Base-by-base conservation (phyloP, 2,888 invertebrate genomes). In the Biston stratarius region DNA sequence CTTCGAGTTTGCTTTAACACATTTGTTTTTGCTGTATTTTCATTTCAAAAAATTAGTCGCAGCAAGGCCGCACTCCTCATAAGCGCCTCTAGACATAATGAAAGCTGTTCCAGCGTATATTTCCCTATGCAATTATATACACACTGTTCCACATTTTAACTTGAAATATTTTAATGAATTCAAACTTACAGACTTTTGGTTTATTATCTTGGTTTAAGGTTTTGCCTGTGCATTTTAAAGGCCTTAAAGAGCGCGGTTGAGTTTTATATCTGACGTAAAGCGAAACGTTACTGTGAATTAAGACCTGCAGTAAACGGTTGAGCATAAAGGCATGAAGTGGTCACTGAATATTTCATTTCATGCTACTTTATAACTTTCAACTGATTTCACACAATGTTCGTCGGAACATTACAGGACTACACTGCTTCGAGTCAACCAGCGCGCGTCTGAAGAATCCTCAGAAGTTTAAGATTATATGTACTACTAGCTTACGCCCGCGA, bases 51-150 rank as follows among this genome's bases (percentile, higher is more conserved):
- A 5, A 65, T 74, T 73, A 73, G 67, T 34, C 68, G 67, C 45
- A 73, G 64, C 49, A 62, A 71, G 63, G 55, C 67, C 45, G 34
- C 52, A 14, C 59, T 12, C 24, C 33, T n/a, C 38, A 45, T 60
- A 42, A 67, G 77, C 77, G 76, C 77, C 69, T 73, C 76, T 80
- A 85, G 85, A 85, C 88, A 83, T 86, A 87, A 90, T 87, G 87
- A 88, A 88, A 86, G 84, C 86, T 76, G 70, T 71, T 72, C 69
- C 62, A 47, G 83, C 79, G 0, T 33, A 55, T 42, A 89, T 89
- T 88, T 90, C 87, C 24, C 88, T 79, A 79, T 82, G 80, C 80
- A 82, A 83, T 83, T 80, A 80, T 76, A 73, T 63, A 71, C 62
- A 74, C 65, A 72, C 72, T 68, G 65, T 59, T 72, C 66, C 58